Base-by-base conservation (phyloP, 2,888 invertebrate genomes). In the Crossocerus cetratus region DNA sequence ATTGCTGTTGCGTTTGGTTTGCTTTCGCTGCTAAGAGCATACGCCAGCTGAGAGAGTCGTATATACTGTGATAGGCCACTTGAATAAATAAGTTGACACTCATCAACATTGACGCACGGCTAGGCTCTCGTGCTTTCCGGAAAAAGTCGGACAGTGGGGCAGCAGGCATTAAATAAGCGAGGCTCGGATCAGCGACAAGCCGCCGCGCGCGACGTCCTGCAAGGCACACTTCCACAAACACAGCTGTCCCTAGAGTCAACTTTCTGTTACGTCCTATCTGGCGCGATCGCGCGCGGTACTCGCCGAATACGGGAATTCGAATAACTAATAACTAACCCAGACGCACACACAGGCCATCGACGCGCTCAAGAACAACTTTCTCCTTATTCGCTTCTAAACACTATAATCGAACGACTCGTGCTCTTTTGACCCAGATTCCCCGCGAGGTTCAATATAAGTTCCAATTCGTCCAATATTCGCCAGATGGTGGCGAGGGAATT, bases 111-210 rank as follows among this genome's bases (percentile, higher is more conserved):
- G 76, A 69, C 62, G 72, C 71, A 63, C 49, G 42, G 55, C 53
- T 32, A 4, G 32, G 32, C 44, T 68, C 60, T 64, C 71, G 65
- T 75, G 79, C 72, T 62, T 65, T 65, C 55, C 69, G 59, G 63
- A 45, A 55, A 55, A 73, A 76, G 66, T 79, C 77, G 77, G 77
- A 70, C 75, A 80, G 68, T 80, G 69, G 78, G 76, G 42, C 73
- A 81, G 0, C 68, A 32, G 68, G 16, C 53, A 42, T 69, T 70
- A 76, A 74, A 66, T 32, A 32, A 32, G 32, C 32, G 32, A 32
- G 8, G 32, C 32, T 32, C 72, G 63, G 59, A 68, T 57, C 69
- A 64, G 59, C 67, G 43, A 58, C 71, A 72, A 74, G 77, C 82
- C 77, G 65, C 62, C 59, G 60, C 73, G 60, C 73, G 64, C 74